A percentile compares a stretch with the other conserved stretches of the same genome.
Evolutionary conservation across 1,140 invertebrate species (phyloP).

Genomic region (Halesus radiatus): DNA sequence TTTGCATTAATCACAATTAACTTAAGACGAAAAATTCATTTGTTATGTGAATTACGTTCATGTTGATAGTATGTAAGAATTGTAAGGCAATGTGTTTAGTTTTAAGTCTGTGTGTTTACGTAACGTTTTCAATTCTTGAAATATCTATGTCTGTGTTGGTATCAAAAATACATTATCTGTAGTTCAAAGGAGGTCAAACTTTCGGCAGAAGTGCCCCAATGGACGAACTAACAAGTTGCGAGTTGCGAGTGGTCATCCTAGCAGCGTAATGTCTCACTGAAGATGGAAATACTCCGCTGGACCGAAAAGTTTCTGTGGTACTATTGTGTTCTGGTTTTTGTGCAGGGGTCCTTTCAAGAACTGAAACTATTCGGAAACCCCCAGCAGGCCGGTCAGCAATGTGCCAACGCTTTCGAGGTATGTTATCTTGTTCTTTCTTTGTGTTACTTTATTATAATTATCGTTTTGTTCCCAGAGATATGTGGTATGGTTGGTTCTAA

Average conservation of each 20-base stretch:
- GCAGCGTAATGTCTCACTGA: conserved; percentile 51
- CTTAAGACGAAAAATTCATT: too few species aligned
- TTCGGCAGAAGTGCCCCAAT: not conserved
- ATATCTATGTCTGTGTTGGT: conserved; percentile 3
- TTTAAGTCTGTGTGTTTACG: not conserved
- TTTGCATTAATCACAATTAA: too few species aligned
- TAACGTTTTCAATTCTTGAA: conserved; percentile 7
- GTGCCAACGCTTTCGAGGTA: conserved; percentile 62
- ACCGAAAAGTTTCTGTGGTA: conserved; percentile 39
- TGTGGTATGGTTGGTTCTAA: too few species aligned
- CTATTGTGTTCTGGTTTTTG: conserved; percentile 63
- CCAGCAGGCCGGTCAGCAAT: conserved; percentile 78
- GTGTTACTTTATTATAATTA: too few species aligned
- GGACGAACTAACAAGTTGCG: conserved; percentile 3
- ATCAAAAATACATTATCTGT: not conserved
- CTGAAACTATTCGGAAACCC: conserved; percentile 79
- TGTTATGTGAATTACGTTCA: too few species aligned
- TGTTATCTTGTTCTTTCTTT: not conserved
- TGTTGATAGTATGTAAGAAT: not conserved
- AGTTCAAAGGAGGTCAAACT: not conserved
- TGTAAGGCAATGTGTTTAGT: not conserved
- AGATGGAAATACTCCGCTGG: conserved; percentile 43
- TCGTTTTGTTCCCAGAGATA: too few species aligned
- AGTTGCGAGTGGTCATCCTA: conserved; percentile 24
- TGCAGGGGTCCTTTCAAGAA: conserved; percentile 83